phyloP scores from a whole-genome alignment of 2,113 vertebrate species.

The Eulacestoma nigropectus region DNA sequence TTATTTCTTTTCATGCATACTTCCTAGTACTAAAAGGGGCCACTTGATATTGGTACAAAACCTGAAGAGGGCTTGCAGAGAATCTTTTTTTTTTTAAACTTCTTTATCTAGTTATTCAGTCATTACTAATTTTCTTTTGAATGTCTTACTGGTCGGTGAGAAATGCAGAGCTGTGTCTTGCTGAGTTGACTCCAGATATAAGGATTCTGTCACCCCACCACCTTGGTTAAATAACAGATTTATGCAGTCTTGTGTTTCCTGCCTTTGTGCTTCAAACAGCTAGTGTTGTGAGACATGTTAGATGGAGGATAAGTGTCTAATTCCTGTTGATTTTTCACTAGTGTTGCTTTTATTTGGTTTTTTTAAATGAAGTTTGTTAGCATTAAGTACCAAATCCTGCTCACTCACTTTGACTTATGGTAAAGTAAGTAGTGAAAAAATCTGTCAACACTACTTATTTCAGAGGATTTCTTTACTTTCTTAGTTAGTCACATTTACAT shows the following conservation, averaged over 20 bases:
- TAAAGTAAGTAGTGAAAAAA: background rate
- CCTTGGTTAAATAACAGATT: background rate
- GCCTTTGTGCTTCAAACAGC: background rate
- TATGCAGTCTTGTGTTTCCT: background rate
- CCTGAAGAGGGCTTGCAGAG: background rate
- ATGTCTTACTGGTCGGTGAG: background rate
- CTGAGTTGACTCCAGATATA: background rate
- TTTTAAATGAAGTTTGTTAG: background rate
- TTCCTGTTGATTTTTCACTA: background rate
- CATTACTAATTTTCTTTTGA: background rate
- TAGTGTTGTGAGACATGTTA: background rate
- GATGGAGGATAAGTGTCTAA: background rate
- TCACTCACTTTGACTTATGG: background rate
- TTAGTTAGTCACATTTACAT: background rate
- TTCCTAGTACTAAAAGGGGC: background rate
- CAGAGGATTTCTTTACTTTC: background rate
- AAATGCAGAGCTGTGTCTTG: background rate
- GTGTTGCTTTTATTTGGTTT: background rate
- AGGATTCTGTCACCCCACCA: background rate
- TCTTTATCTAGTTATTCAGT: background rate
- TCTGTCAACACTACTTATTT: background rate
- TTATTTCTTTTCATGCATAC: conserved; percentile 48
- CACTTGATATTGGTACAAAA: background rate
- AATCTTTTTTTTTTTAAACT: background rate
- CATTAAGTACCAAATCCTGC: background rate